Evolutionary conservation across 2,113 vertebrate species (phyloP), one percentile per base, ranked within the genome.

Genomic region (Gymnobelideus leadbeateri): DNA sequence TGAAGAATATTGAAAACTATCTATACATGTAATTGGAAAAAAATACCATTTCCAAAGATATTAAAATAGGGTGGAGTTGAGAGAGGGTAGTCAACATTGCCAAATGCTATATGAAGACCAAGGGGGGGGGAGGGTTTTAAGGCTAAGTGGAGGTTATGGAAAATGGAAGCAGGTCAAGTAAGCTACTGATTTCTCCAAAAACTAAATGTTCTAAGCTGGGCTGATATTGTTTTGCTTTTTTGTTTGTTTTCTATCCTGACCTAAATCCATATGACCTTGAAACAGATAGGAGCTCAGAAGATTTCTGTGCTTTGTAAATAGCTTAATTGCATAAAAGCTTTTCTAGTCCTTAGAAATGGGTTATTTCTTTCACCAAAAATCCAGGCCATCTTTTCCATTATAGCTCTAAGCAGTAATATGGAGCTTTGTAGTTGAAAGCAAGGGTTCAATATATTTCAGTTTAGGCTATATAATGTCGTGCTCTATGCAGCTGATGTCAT

Each of bases 201-300:
- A 16, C 37, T n/a, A 43, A n/a, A 77, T 77, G 37, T 77, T 77
- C 68, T 14, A 43, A 77, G 68, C 43, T n/a, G 1, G 37, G 21
- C 68, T 77, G 68, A 43, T 77, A 43, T 21, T 43, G 19, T 43
- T 77, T 77, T 9, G 37, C 0, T n/a, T 16, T 68, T 68, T 77
- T 77, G 31, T 77, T n/a, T 91, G 24, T 26, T 84, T 49, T 94
- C 92, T 93, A 96, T 31, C 89, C 5, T 93, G 89, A 61, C 94
- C 61, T 94, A 96, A 97, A 96, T 93, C 51, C 51, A 94, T 90
- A 94, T 93, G 53, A 94, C 54, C 52, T 90, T 95, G 37, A 97
- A 97, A 97, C 93, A 47, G 0, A 96, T 7, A 24, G 51, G 54
- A 89, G 84, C 84, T 53, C 95, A 95, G 91, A 94, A 94, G 53